A percentile compares a stretch with the other conserved stretches of the same genome.
These are phyloP conservation scores for Alectoris magna DNA, from an alignment of 2,797 vertebrate genomes.

Conservation along the genomic window DNA sequence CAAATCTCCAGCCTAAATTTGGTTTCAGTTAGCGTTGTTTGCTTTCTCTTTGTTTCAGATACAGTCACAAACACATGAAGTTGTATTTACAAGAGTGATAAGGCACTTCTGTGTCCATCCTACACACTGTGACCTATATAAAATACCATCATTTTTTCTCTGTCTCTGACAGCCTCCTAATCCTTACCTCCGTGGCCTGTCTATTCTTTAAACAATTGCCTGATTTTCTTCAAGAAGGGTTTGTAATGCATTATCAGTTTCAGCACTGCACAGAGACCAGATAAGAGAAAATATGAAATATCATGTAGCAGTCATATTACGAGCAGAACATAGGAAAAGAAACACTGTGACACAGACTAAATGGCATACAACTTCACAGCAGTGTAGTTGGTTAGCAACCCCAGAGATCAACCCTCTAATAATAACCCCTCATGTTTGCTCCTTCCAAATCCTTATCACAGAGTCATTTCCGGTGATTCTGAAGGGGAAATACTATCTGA, in stretches of 20 bases:
- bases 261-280: background rate
- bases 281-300: background rate
- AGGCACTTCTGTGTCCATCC: background rate
- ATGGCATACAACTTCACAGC: background rate
- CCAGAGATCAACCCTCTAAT: background rate
- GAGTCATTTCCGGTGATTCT: background rate
- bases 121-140: background rate
- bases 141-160: background rate
- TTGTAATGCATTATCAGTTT: constrained; percentile 9
- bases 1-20: constrained; percentile 2
- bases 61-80: background rate
- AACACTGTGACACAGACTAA: background rate
- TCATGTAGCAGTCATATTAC: background rate
- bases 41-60: background rate
- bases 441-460: background rate
- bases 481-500: background rate
- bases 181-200: background rate
- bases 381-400: accelerated
- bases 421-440: background rate
- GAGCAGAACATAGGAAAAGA: background rate
- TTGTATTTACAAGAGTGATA: background rate
- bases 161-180: background rate
- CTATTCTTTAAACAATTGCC: background rate
- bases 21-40: background rate
- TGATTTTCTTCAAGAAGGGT: constrained; percentile 1